Evolutionary conservation across 2,888 invertebrate species (phyloP), one percentile per base, ranked within the genome.

Genomic region (Drosophila atroscutellata): DNA sequence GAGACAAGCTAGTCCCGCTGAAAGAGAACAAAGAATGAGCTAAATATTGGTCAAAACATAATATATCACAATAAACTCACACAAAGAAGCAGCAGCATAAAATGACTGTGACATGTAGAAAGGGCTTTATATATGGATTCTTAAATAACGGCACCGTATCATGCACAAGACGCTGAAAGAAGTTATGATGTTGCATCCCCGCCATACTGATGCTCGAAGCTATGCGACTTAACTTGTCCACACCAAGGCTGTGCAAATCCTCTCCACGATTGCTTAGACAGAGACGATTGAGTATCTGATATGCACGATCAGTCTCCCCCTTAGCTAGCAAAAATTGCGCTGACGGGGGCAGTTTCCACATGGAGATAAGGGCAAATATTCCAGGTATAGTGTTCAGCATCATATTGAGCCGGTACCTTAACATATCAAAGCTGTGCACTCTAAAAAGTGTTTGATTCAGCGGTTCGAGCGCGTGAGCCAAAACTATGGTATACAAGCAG

Each of bases 241-340:
- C 51, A 0, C 78, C 80, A 8, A 72, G 4, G 3, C 66, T 73
- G 0, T 24, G 9, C 36, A 84, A 28, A 7, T 49, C n/a, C 47
- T 42, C 26, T 15, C 61, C 64, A 15, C 52, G 76, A 50, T 83
- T 85, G 11, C 11, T 26, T 0, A 37, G 6, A 30, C 70, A 83
- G 2, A 77, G 24, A 1, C 47, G 49, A 64, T 84, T 64, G 1
- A 84, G 57, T 0, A 36, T 56, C 1, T 57, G 13, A 37, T 57
- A 62, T 13, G 86, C 84, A 11, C 30, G 51, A 0, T 60, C 59
- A 0, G 13, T 3, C 3, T 75, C 3, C 0, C 54, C 47, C 0
- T 49, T 3, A 0, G 72, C 59, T 1, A 85, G 20, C 18, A 69
- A 30, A 45, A 64, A 84, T 54, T 79, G 81, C 3, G 81, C 67